phyloP scores from a whole-genome alignment of 2,888 invertebrate genomes.

The Argyresthia goedartella region DNA sequence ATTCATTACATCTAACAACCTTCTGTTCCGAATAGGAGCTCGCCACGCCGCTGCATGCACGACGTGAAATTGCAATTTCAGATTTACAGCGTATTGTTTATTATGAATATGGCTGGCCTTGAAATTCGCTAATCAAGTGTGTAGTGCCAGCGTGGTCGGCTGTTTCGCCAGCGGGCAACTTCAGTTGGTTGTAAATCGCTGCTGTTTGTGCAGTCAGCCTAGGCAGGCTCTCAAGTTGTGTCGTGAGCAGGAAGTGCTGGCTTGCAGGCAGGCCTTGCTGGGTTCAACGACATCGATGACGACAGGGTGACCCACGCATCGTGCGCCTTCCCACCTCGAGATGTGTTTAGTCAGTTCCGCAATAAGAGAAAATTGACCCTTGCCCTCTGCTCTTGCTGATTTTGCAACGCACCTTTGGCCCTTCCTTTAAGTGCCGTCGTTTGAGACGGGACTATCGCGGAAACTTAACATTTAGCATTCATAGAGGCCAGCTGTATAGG shows the following conservation, averaged over 20 bases:
- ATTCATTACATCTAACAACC: no score
- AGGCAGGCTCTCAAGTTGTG: conserved; percentile 23
- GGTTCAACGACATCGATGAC: conserved; percentile 40
- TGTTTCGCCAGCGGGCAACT: neutral
- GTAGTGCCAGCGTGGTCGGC: no score
- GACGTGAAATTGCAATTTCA: no score
- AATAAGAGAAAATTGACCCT: conserved; percentile 47
- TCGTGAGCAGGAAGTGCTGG: conserved; percentile 38
- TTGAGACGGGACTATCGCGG: no score
- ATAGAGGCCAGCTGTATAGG: no score
- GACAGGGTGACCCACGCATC: conserved; percentile 23
- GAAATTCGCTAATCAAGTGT: no score
- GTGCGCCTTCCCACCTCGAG: conserved; percentile 20
- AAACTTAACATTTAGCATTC: no score
- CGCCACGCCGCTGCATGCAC: no score
- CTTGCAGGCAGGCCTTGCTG: conserved; percentile 32
- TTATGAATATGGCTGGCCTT: no score
- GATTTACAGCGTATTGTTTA: no score
- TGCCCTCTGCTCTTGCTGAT: conserved; percentile 24
- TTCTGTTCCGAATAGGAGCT: no score
- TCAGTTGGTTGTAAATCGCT: neutral
- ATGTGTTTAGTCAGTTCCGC: conserved; percentile 34
- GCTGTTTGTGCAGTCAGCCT: conserved; percentile 20
- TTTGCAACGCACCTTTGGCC: conserved; percentile 2
- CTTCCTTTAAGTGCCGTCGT: neutral